phyloP scores from a whole-genome alignment of 2,888 invertebrate genomes.

The Danaus chrysippus region DNA sequence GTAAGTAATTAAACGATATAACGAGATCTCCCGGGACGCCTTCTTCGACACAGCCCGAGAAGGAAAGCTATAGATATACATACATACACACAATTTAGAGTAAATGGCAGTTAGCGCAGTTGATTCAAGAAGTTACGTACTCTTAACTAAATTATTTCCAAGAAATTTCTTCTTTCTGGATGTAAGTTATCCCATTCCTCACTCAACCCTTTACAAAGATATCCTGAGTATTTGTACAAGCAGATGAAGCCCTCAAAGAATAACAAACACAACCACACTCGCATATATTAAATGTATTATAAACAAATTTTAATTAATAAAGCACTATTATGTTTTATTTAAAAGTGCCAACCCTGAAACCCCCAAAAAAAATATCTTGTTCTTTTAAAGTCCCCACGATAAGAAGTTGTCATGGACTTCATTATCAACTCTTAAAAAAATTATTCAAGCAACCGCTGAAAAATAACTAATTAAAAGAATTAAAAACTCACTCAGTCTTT shows the following conservation, averaged over 20 bases:
- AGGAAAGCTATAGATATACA: background rate
- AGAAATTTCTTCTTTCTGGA: too few relatives aligned
- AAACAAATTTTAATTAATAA: background rate
- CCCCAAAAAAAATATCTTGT: background rate
- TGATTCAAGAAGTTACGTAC: too few relatives aligned
- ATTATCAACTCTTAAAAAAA: background rate
- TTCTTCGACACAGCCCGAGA: constrained; percentile 36
- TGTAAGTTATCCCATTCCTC: too few relatives aligned
- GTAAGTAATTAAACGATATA: constrained; percentile 66
- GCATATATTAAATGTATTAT: background rate
- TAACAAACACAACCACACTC: too few relatives aligned
- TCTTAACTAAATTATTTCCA: too few relatives aligned
- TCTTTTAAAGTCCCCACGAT: background rate
- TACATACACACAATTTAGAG: too few relatives aligned
- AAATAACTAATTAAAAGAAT: background rate
- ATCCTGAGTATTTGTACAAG: too few relatives aligned
- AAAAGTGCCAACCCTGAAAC: background rate
- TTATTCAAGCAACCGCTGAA: background rate
- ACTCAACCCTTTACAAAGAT: too few relatives aligned
- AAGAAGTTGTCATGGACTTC: background rate
- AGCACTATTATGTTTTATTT: background rate
- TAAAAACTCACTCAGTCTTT: too few relatives aligned
- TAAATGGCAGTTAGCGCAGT: too few relatives aligned
- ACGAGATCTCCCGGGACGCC: constrained; percentile 59
- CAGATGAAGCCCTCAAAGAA: too few relatives aligned